Evolutionary conservation across 1,140 invertebrate genomes (phyloP), one percentile per base, ranked within the genome.

Genomic region (Calliphora vicina): DNA sequence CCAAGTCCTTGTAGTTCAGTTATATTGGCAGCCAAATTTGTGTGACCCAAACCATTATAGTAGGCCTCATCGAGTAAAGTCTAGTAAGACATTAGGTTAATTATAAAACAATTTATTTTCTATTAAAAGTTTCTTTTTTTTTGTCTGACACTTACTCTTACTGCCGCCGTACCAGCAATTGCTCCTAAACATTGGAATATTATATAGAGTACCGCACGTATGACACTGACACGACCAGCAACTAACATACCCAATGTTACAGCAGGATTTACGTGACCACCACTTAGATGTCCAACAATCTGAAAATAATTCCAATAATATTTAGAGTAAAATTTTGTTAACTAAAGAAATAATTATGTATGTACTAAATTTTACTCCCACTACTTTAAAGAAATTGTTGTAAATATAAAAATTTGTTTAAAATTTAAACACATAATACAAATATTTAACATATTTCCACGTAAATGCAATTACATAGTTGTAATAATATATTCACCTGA

Each of bases 241-340:
- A 95, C 94, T 35, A 97, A 89, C 87, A 98, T 93, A 2, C 94
- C 97, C 4, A 92, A 91, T 0, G 97, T 97, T 15, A 98, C 96
- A 0, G 97, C 97, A 0, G 97, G 97, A 92, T 98, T 98, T 72
- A 98, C 93, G 89, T 98, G 97, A 27, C 96, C 97, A 0, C 97
- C 97, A 80, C 96, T 97, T 29, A 98, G 93, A 89, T 98, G 97
- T 4, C 96, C 96, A 82, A 98, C 93, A 25, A 94, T 92, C 95
- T 96, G 82, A n/a, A 9, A 80, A 57, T 27, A 29, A n/a, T 20
- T 43, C 9, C 6, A 0, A 72, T 61, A 82, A 78, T 45, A 35
- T 78, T 17, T 10, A 13, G 26, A 50, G 45, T 13, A 26, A 61
- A 61, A 61, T 61, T 61, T n/a, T 4, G 57, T 61, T 67, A 6